Base-by-base conservation (phyloP, 2,888 invertebrate genomes). In the Ceramica pisi region DNA sequence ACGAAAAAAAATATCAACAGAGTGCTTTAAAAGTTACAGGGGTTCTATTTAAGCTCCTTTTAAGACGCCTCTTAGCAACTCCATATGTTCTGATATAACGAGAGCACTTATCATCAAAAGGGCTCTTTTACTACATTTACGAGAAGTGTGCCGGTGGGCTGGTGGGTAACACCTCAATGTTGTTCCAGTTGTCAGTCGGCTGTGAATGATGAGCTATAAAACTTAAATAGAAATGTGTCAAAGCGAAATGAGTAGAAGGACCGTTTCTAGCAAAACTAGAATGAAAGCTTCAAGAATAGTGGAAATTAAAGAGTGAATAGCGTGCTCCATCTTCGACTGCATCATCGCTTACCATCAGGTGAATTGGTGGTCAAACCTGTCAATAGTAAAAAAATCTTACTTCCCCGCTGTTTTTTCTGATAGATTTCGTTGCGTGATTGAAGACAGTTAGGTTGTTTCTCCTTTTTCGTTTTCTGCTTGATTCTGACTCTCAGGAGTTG, bases 131-230 rank as follows among this genome's bases (percentile, higher is more conserved):
- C 75, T 75, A 80, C 74, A 63, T 60, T 85, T 65, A 70, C 75
- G 59, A 74, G 84, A 84, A 78, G 16, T 69, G 64, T 19, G 26
- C 53, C 66, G 60, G 56, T 60, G n/a, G n/a, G 65, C 65, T 74
- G 85, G 84, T 83, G 81, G 84, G 85, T 23, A 60, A 59, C 85
- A 85, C 84, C 84, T 83, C 82, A 80, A 75, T 84, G 85, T 84
- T 84, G 81, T 85, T 80, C 73, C 84, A 84, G 84, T 84, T 84
- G 84, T 85, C 75, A 74, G 71, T 16, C 77, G 71, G 72, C 77
- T 83, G 85, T 75, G 80, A 85, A 68, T 59, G 63, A 71, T n/a
- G 68, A 71, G 72, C 77, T 70, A 73, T 83, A 77, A 84, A 84
- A 84, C 77, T 75, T 59, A 80, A 81, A 83, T 82, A 80, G 79